Conservation (phyloP, 1,140 invertebrate genomes). For the Drosophila elegans region DNA sequence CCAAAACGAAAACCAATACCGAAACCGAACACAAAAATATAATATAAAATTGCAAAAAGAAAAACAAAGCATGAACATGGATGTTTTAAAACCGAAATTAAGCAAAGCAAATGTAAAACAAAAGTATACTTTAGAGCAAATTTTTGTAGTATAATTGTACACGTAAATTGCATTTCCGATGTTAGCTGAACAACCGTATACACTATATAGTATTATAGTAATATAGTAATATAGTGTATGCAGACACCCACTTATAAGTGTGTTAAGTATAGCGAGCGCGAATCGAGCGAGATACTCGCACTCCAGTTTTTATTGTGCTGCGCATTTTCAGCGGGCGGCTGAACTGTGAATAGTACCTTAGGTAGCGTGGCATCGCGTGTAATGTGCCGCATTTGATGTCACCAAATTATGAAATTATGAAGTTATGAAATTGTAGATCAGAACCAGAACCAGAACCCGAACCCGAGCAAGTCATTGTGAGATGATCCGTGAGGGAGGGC, state of each 20-base stretch:
- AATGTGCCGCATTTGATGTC: conserved; percentile 39
- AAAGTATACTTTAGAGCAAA: conserved; percentile 66
- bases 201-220: background rate
- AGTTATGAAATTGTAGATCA: conserved; percentile 29
- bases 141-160: conserved; percentile 73
- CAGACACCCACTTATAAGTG: conserved; percentile 17
- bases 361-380: conserved; percentile 29
- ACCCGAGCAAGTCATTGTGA: conserved; percentile 13
- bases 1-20: conserved; percentile 5
- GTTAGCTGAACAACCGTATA: conserved; percentile 53
- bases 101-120: conserved; percentile 30
- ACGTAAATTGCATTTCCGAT: conserved; percentile 63
- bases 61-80: conserved; percentile 37
- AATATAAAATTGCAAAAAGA: background rate
- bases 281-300: conserved; percentile 20
- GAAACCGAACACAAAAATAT: conserved; percentile 4
- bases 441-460: conserved; percentile 6
- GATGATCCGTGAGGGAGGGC: conserved; percentile 9
- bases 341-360: conserved; percentile 53
- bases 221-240: conserved; percentile 1
- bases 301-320: conserved; percentile 45
- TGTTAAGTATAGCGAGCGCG: conserved; percentile 2
- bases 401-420: conserved; percentile 34
- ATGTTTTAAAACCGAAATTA: conserved; percentile 48
- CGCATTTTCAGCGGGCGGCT: conserved; percentile 33